A percentile compares a stretch with the other conserved stretches of the same genome.
Conservation (phyloP, 2,113 vertebrate species). For the Hyperopisus bebe region DNA sequence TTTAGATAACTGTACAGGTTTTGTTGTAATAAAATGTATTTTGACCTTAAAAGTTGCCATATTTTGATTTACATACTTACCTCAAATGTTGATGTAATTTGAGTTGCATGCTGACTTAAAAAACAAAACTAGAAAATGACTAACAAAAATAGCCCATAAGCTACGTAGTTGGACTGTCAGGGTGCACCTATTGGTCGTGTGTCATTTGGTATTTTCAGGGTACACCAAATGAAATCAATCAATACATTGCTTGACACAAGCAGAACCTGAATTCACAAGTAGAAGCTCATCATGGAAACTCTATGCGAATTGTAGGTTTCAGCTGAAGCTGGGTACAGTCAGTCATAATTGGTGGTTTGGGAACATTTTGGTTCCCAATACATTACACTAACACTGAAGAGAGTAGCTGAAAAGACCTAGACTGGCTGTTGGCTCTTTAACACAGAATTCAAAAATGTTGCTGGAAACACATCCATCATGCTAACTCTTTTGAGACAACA, state of each 20-base stretch:
- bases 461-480: background rate
- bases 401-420: background rate
- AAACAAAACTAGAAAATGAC: background rate
- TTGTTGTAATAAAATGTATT: background rate
- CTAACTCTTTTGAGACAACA: background rate
- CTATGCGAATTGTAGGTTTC: background rate
- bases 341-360: background rate
- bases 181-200: background rate
- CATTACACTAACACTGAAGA: background rate
- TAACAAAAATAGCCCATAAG: background rate
- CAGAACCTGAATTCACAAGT: background rate
- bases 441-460: too few relatives aligned
- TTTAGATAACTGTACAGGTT: background rate
- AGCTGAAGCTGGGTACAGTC: background rate
- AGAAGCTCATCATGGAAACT: background rate
- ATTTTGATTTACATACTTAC: background rate
- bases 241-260: background rate
- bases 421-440: too few relatives aligned
- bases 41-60: background rate
- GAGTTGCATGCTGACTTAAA: background rate
- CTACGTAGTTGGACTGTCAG: background rate
- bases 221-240: background rate
- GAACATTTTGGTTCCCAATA: background rate
- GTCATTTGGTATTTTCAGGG: background rate
- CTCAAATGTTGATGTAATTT: background rate